Evolutionary conservation across 2,888 invertebrate species (phyloP).

Genomic region (Parnassius orleans): DNA sequence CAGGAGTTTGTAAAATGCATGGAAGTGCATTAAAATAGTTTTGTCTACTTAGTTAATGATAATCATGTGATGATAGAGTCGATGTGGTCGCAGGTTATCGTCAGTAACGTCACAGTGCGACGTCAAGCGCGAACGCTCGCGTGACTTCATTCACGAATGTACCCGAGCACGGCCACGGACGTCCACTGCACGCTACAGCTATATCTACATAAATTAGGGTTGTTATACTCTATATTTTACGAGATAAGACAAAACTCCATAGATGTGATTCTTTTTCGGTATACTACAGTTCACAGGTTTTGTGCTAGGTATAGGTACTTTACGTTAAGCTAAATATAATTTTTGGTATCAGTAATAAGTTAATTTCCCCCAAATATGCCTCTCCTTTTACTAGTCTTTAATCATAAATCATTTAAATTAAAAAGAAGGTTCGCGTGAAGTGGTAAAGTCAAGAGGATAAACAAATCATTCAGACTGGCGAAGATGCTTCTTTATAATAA

Average conservation of each 20-base stretch:
- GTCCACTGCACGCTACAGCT: slow-evolving; percentile 21
- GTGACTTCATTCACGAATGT: slow-evolving; percentile 74
- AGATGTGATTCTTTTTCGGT: too few species aligned
- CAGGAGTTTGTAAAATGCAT: too few species aligned
- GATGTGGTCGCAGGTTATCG: slow-evolving; percentile 49
- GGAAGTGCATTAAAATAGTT: too few species aligned
- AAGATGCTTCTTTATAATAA: too few species aligned
- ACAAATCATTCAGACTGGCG: too few species aligned
- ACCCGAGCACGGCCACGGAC: slow-evolving; percentile 59
- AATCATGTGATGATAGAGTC: slow-evolving; percentile 31
- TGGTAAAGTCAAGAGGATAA: too few species aligned
- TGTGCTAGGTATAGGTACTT: background rate
- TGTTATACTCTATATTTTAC: background rate
- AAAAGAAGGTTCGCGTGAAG: too few species aligned
- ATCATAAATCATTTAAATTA: too few species aligned
- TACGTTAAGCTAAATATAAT: background rate
- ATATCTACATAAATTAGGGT: slow-evolving; percentile 12
- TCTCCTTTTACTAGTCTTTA: too few species aligned
- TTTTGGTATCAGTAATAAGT: too few species aligned
- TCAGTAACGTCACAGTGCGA: slow-evolving; percentile 57
- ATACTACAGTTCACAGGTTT: background rate
- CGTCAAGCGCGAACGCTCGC: slow-evolving; percentile 54
- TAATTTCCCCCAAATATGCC: too few species aligned
- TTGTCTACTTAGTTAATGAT: slow-evolving; percentile 17
- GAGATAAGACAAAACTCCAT: background rate